Evolutionary conservation across 2,888 invertebrate genomes (phyloP).

Genomic region (Scelioninae gen. 2): DNA sequence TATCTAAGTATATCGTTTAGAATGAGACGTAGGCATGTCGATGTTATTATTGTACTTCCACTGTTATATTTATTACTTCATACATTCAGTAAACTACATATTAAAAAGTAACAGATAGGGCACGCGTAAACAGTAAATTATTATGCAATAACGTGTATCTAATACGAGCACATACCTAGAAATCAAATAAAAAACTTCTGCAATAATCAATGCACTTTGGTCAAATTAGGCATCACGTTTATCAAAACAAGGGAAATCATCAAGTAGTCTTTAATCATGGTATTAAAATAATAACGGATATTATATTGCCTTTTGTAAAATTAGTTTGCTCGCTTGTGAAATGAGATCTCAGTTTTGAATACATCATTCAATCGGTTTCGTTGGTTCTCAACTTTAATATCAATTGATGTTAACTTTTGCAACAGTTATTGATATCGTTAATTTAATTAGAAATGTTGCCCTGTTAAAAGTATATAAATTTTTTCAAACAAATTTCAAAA

Average conservation of each 20-base stretch:
- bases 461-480: too few relatives aligned
- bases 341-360: too few relatives aligned
- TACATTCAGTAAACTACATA: conserved; percentile 67
- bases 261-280: too few relatives aligned
- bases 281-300: too few relatives aligned
- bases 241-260: conserved; percentile 8
- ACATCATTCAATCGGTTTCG: too few relatives aligned
- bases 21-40: conserved; percentile 73
- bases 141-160: conserved; percentile 49
- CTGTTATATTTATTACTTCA: conserved; percentile 74
- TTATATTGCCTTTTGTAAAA: too few relatives aligned
- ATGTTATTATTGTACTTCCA: conserved; percentile 74
- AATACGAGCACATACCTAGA: conserved; percentile 44
- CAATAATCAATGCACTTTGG: conserved; percentile 36
- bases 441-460: too few relatives aligned
- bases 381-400: too few relatives aligned
- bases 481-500: too few relatives aligned
- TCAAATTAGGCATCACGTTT: conserved; percentile 23
- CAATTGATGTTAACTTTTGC: too few relatives aligned
- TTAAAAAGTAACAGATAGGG: conserved; percentile 34
- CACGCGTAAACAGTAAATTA: conserved; percentile 44
- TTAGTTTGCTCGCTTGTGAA: too few relatives aligned
- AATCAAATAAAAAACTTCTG: conserved; percentile 49
- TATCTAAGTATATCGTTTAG: conserved; percentile 74
- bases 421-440: too few relatives aligned